A percentile compares a stretch with the other conserved stretches of the same genome.
Conservation (phyloP, 2,113 vertebrate genomes). For the Microtus ochrogaster region DNA sequence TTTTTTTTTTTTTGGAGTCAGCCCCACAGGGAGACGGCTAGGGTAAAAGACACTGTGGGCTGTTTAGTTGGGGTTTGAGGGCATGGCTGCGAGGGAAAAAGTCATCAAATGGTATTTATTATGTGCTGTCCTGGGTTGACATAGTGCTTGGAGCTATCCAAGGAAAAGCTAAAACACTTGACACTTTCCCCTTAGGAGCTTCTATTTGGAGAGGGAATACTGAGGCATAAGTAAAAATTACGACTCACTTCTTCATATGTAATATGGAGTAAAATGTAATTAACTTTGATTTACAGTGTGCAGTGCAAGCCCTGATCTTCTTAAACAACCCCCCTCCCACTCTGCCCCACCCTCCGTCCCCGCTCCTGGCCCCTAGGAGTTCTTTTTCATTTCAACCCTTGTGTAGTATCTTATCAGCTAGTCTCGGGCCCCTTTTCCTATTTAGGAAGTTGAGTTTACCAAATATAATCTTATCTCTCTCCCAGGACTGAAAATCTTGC, state of each 20-base stretch:
- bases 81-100: background rate
- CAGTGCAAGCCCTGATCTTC: constrained; percentile 33
- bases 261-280: constrained; percentile 56
- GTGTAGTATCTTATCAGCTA: constrained; percentile 52
- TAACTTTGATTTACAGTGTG: constrained; percentile 70
- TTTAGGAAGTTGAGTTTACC: constrained; percentile 64
- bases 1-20: constrained; percentile 2
- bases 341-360: background rate
- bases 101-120: constrained; percentile 69
- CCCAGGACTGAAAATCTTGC: background rate
- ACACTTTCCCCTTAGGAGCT: constrained; percentile 35
- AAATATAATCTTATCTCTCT: constrained; percentile 67
- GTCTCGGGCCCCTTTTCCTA: constrained; percentile 42
- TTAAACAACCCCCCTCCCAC: background rate
- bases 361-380: constrained; percentile 41
- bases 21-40: constrained; percentile 3
- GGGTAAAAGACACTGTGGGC: background rate
- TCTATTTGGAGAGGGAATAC: constrained; percentile 41
- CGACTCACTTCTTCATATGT: background rate
- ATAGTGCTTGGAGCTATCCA: background rate
- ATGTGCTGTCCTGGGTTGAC: background rate
- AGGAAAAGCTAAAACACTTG: constrained; percentile 33
- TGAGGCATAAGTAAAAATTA: constrained; percentile 29
- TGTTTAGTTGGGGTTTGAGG: background rate
- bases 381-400: constrained; percentile 60